Percentiles rank a stretch among this genome's conserved stretches.
These are phyloP conservation scores for Plebejus argus DNA, from an alignment of 2,888 invertebrate species.

Conservation along the genomic window DNA sequence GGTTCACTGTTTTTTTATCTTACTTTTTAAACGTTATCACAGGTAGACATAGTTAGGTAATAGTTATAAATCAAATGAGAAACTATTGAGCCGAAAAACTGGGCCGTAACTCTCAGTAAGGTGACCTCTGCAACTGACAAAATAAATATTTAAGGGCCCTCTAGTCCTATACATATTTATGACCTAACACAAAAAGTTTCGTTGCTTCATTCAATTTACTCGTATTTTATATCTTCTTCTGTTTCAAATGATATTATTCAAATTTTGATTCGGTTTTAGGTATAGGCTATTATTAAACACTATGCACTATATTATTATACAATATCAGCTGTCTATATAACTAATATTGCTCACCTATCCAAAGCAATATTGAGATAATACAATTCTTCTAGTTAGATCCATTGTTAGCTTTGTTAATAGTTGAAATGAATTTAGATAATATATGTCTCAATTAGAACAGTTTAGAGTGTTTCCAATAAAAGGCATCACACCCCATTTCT, in stretches of 20 bases:
- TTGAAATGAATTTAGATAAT: not conserved
- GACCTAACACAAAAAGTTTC: conserved; percentile 33
- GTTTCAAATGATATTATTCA: not conserved
- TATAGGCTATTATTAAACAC: not conserved
- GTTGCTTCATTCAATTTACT: conserved; percentile 41
- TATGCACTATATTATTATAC: too few relatives aligned
- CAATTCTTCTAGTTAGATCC: too few relatives aligned
- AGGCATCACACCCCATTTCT: not conserved
- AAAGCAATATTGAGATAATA: too few relatives aligned
- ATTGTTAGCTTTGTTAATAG: not conserved
- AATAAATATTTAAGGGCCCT: conserved; percentile 40
- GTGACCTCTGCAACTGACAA: conserved; percentile 35
- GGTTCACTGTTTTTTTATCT: not conserved
- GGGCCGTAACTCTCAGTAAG: conserved; percentile 34
- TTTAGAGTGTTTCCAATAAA: not conserved
- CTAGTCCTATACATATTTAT: conserved; percentile 40
- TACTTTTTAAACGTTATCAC: not conserved
- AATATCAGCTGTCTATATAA: too few relatives aligned
- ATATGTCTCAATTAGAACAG: not conserved
- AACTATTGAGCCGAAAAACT: conserved; percentile 22
- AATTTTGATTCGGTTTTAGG: not conserved
- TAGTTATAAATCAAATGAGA: conserved; percentile 23
- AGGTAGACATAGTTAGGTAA: not conserved
- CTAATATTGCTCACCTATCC: too few relatives aligned
- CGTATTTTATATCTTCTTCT: conserved; percentile 35